Base-by-base conservation (phyloP, 2,113 vertebrate genomes). In the Menura novaehollandiae region DNA sequence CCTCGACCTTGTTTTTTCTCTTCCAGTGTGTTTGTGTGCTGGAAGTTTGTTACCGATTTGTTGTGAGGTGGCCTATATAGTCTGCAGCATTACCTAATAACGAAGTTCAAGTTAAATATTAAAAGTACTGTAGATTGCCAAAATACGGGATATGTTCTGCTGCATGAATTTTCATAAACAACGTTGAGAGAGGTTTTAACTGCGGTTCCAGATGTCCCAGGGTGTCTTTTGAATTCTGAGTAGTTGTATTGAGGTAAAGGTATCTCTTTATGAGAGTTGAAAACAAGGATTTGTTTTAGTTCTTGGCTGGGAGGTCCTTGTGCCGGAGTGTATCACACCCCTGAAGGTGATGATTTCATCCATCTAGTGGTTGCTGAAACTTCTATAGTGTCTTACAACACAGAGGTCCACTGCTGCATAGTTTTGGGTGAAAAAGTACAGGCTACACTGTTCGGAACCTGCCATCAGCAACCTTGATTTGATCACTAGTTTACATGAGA, bases 61-160 rank as follows among this genome's bases (percentile, higher is more conserved):
- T 46, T 55, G 5, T 30, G 23, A 62, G 6, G 3, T 55, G 10
- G 58, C 1, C 8, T 76, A 0, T 23, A 4, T 13, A 30, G 21
- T 30, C 17, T 81, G 32, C 37, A 53, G 37, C 0, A 0, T 71
- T 63, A 23, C 7, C 1, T 32, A 37, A 11, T 73, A 43, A 13
- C 0, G 8, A 51, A 52, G 17, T 55, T 15, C 1, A 20, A 6
- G 2, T 47, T 64, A 12, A 1, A 21, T 4, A 0, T 55, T 51
- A 7, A 5, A 41, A 85, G 7, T 53, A n/a, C 2, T 43, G 32
- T 26, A 23, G 16, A 27, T 26, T 68, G 12, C 26, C 3, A 44
- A 46, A 76, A 30, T 44, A 14, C 0, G 21, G 12, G 19, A 0
- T 43, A 2, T 4, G 8, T 68, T 9, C 9, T 55, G 30, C 8